Evolutionary conservation across 2,797 vertebrate species (phyloP).

Genomic region (Aplochiton taeniatus): DNA sequence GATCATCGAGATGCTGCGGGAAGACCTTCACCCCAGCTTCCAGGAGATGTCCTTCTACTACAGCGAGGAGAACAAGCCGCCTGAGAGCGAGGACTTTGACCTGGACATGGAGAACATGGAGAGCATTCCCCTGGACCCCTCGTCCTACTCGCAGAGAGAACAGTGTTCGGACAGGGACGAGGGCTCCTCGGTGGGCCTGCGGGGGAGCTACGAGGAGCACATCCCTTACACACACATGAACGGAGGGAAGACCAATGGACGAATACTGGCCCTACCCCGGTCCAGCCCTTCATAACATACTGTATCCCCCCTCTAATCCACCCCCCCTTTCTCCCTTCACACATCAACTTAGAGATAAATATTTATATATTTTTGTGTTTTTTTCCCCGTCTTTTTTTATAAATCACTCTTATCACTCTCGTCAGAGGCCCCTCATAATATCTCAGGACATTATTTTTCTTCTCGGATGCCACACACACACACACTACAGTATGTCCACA

Average conservation of each 20-base stretch:
- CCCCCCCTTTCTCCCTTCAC: neutral
- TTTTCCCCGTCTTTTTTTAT: conserved; percentile 67
- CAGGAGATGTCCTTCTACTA: conserved; percentile 94
- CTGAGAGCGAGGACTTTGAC: conserved; percentile 90
- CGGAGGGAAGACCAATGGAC: conserved; percentile 93
- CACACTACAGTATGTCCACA: conserved; percentile 73
- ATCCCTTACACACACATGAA: conserved; percentile 97
- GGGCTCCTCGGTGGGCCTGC: conserved; percentile 81
- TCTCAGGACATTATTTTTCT: conserved; percentile 85
- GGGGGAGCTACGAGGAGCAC: conserved; percentile 90
- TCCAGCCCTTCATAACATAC: conserved; percentile 88
- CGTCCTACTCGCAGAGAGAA: conserved; percentile 87
- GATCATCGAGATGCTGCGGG: conserved; percentile 92
- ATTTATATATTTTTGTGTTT: conserved; percentile 46
- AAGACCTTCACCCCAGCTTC: conserved; percentile 90
- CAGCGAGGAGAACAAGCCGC: conserved; percentile 95
- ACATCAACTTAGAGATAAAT: conserved; percentile 51
- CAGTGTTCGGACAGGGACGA: conserved; percentile 80
- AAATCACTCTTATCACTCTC: conserved; percentile 68
- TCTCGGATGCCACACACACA: conserved; percentile 65
- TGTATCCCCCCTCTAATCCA: conserved; percentile 30
- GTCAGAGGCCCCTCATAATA: conserved; percentile 69
- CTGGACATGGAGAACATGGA: conserved; percentile 98
- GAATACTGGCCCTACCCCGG: conserved; percentile 87
- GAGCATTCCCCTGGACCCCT: conserved; percentile 92